Conservation (phyloP, 2,113 vertebrate genomes). For the Cebidichthys violaceus region DNA sequence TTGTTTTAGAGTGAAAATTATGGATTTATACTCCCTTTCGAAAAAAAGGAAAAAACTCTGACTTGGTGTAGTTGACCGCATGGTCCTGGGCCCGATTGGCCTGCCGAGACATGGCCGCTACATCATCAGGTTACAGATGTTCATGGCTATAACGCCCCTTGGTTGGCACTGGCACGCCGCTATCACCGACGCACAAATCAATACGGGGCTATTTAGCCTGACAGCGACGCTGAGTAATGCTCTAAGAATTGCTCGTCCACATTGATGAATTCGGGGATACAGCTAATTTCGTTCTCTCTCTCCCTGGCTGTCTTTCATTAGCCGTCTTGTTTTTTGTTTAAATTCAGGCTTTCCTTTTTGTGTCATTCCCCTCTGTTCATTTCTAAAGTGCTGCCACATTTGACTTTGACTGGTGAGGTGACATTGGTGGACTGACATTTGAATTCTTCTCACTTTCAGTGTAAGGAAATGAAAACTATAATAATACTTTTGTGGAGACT, state of each 20-base stretch:
- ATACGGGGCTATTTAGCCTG: neutral
- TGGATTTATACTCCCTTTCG: neutral
- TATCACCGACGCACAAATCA: conserved; percentile 23
- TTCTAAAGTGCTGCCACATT: neutral
- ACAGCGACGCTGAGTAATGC: conserved; percentile 9
- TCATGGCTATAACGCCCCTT: neutral
- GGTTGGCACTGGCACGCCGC: neutral
- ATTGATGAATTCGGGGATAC: neutral
- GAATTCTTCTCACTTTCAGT: neutral
- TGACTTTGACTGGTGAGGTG: neutral
- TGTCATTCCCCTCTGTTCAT: neutral
- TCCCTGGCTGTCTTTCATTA: neutral
- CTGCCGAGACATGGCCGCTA: neutral
- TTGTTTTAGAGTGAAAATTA: neutral
- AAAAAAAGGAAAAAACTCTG: too few relatives aligned
- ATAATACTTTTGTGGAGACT: neutral
- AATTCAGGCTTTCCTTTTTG: neutral
- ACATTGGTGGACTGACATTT: neutral
- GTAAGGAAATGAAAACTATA: neutral
- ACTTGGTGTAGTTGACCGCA: neutral
- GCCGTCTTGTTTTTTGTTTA: neutral
- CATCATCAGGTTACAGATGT: neutral
- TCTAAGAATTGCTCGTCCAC: neutral
- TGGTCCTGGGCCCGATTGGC: neutral
- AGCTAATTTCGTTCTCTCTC: neutral